phyloP scores from a whole-genome alignment of 2,113 vertebrate genomes.

The Tursiops truncatus region DNA sequence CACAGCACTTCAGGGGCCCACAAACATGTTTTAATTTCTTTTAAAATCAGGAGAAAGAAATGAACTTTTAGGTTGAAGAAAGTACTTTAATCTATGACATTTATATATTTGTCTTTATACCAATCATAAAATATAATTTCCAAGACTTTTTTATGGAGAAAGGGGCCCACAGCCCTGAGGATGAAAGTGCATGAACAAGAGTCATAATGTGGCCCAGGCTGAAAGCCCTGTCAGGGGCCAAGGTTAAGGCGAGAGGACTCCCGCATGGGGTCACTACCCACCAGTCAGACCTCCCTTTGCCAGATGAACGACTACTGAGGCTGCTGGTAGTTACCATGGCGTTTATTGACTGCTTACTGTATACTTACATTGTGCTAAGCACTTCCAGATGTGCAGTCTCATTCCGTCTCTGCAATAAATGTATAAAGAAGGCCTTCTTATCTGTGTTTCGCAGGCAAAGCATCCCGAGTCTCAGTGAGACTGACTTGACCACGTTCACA shows the following conservation, averaged over 20 bases:
- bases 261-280: neutral
- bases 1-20: neutral
- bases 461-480: neutral
- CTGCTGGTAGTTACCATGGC: rapidly evolving
- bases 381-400: neutral
- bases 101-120: neutral
- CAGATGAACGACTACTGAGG: neutral
- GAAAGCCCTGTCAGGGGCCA: neutral
- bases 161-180: neutral
- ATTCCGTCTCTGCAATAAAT: neutral
- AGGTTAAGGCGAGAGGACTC: neutral
- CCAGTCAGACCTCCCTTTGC: neutral
- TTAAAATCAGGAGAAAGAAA: neutral
- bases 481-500: neutral
- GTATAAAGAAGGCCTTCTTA: neutral
- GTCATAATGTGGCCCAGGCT: neutral
- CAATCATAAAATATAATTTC: neutral
- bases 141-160: neutral
- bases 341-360: neutral
- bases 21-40: neutral
- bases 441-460: neutral
- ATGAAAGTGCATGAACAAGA: neutral
- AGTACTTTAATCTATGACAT: neutral
- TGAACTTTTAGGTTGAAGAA: neutral
- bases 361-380: neutral